These are phyloP conservation scores for Choristoneura rosaceana DNA, from an alignment of 2,888 invertebrate genomes.

Conservation along the genomic window DNA sequence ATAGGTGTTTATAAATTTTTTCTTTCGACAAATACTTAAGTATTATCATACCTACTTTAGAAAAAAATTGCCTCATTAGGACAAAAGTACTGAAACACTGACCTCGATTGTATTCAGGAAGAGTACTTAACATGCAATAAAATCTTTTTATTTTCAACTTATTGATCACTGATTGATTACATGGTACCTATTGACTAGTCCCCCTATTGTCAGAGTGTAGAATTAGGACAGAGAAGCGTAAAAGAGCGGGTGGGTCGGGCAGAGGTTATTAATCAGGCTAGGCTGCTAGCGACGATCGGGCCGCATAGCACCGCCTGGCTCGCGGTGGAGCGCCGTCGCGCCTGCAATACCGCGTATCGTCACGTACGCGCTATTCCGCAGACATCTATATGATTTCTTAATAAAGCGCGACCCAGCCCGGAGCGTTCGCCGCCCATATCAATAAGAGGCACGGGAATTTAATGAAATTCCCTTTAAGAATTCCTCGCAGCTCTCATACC, in stretches of 20 bases:
- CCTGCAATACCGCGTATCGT: constrained; percentile 73
- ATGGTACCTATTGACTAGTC: neutral
- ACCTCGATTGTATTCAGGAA: no score
- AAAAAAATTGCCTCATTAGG: no score
- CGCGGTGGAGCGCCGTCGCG: constrained; percentile 22
- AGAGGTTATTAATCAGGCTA: constrained; percentile 9
- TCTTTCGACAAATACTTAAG: no score
- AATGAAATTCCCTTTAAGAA: constrained; percentile 68
- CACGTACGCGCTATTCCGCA: constrained; percentile 74
- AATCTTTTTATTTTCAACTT: no score
- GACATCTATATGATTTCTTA: constrained; percentile 82
- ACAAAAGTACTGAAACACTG: no score
- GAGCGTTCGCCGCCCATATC: constrained; percentile 77
- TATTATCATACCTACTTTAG: no score
- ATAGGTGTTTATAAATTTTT: no score
- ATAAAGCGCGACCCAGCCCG: constrained; percentile 78
- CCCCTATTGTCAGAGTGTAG: neutral
- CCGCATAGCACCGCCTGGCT: constrained; percentile 29
- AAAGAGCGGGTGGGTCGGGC: neutral
- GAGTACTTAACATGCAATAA: no score
- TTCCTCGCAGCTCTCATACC: constrained; percentile 64
- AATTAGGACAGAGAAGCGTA: neutral
- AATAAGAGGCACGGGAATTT: constrained; percentile 69
- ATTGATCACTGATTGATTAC: no score
- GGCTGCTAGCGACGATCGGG: neutral